These are phyloP conservation scores for Hylyphantes graminicola DNA, from an alignment of 1,140 invertebrate species.

Conservation along the genomic window DNA sequence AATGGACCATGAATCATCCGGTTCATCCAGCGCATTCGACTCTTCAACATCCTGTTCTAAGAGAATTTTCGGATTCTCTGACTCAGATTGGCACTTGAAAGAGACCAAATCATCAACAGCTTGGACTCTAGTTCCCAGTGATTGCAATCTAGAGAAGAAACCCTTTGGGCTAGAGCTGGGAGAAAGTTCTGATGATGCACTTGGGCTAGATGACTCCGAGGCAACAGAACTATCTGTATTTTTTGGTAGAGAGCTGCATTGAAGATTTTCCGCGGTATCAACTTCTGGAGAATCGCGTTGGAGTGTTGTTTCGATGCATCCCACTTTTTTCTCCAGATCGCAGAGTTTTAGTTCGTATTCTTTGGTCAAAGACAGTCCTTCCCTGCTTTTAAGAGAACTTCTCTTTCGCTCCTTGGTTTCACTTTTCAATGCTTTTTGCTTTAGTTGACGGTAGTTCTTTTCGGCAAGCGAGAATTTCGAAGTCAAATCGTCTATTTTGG, in stretches of 20 bases:
- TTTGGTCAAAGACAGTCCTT: slow-evolving; percentile 81
- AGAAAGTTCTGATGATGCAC: slow-evolving; percentile 2
- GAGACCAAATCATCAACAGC: slow-evolving; percentile 1
- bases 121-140: slow-evolving; percentile 27
- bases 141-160: slow-evolving; percentile 39
- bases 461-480: slow-evolving; percentile 82
- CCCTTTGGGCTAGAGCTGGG: slow-evolving; percentile 14
- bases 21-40: background rate
- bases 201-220: background rate
- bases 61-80: slow-evolving; percentile 43
- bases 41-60: slow-evolving; percentile 36
- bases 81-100: background rate
- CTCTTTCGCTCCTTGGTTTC: slow-evolving; percentile 82
- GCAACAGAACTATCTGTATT: background rate
- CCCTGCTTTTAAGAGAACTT: slow-evolving; percentile 80
- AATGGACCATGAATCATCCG: slow-evolving; percentile 33
- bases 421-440: slow-evolving; percentile 81
- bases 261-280: background rate
- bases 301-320: slow-evolving; percentile 71
- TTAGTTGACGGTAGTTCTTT: slow-evolving; percentile 81
- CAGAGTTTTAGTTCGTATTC: slow-evolving; percentile 84
- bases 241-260: background rate
- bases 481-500: slow-evolving; percentile 84
- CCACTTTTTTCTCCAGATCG: slow-evolving; percentile 82
- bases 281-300: background rate